These are phyloP conservation scores for Anolis sagrei DNA, from an alignment of 2,113 vertebrate species.

Conservation along the genomic window DNA sequence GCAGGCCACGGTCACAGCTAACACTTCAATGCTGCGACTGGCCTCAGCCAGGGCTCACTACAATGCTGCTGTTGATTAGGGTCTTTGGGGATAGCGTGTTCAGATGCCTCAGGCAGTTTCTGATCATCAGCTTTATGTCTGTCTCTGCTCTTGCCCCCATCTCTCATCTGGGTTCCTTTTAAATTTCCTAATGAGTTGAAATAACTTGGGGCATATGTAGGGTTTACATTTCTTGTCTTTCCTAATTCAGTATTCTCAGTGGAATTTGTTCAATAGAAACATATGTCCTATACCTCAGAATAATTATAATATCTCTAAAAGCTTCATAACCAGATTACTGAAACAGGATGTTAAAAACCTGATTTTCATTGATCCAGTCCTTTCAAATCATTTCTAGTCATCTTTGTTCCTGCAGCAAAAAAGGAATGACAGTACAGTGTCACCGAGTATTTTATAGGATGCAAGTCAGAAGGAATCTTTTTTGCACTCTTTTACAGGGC, in stretches of 20 bases:
- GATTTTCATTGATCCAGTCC: slow-evolving; percentile 79
- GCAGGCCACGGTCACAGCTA: neutral
- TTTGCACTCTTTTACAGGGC: slow-evolving; percentile 33
- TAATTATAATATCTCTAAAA: slow-evolving; percentile 83
- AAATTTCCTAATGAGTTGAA: slow-evolving; percentile 51
- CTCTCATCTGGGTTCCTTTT: slow-evolving; percentile 19
- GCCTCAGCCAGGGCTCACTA: neutral
- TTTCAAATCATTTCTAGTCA: slow-evolving; percentile 70
- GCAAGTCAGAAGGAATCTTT: too few relatives aligned
- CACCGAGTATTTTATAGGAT: slow-evolving; percentile 43
- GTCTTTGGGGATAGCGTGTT: neutral
- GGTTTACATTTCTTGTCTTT: slow-evolving; percentile 61
- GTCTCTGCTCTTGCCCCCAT: neutral
- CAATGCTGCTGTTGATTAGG: neutral
- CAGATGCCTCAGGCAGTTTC: neutral
- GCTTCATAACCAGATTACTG: slow-evolving; percentile 82
- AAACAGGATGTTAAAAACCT: slow-evolving; percentile 74
- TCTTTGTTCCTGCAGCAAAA: slow-evolving; percentile 56
- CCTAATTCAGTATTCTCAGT: slow-evolving; percentile 62
- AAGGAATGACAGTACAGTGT: slow-evolving; percentile 67
- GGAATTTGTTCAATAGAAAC: slow-evolving; percentile 72
- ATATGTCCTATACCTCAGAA: slow-evolving; percentile 78
- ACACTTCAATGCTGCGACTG: neutral
- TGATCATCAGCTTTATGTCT: slow-evolving; percentile 28
- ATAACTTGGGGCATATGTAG: slow-evolving; percentile 33